A percentile compares a stretch with the other conserved stretches of the same genome.
Conservation (phyloP, 2,113 vertebrate genomes). For the Elgaria multicarinata region DNA sequence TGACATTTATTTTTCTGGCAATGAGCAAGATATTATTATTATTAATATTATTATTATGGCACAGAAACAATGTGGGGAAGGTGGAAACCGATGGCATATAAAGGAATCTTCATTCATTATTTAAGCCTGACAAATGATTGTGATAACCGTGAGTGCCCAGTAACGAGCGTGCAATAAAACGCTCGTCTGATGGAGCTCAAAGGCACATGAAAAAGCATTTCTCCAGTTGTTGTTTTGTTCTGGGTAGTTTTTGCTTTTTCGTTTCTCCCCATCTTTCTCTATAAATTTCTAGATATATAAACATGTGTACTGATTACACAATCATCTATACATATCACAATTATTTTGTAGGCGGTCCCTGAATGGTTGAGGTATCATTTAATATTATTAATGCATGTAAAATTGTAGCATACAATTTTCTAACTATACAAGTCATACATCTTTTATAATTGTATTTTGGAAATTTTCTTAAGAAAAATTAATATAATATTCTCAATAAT, state of each 20-base stretch:
- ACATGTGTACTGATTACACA: neutral
- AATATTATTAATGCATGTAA: neutral
- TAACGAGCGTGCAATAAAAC: no score
- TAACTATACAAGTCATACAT: neutral
- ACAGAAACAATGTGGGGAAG: neutral
- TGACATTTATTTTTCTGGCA: slow-evolving; percentile 68
- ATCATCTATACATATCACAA: neutral
- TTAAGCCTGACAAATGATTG: slow-evolving; percentile 1
- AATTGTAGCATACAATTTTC: neutral
- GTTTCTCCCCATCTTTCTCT: neutral
- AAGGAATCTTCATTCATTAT: slow-evolving; percentile 29
- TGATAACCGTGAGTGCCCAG: no score
- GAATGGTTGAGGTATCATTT: neutral
- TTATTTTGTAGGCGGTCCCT: neutral
- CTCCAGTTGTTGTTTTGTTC: neutral
- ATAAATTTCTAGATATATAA: neutral
- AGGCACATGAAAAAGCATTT: neutral
- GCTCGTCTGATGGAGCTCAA: no score
- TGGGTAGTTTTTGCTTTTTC: neutral
- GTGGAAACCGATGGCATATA: slow-evolving; percentile 34
- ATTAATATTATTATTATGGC: neutral
- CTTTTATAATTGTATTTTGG: neutral
- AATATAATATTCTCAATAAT: neutral
- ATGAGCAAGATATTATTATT: slow-evolving; percentile 57
- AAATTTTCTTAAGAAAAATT: neutral